phyloP scores from a whole-genome alignment of 2,888 invertebrate genomes.

The Apeira syringaria region DNA sequence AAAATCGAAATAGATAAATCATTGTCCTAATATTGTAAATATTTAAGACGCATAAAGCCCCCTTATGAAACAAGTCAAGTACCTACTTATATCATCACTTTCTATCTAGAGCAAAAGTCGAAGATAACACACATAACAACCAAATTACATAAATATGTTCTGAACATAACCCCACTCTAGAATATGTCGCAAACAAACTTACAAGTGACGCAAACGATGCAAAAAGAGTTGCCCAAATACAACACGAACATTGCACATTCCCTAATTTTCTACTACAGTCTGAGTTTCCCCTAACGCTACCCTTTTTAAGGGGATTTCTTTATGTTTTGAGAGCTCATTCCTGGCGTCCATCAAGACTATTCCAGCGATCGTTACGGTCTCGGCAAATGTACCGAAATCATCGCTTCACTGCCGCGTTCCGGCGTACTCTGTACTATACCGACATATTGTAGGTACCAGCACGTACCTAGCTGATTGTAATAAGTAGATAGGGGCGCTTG shows the following conservation, averaged over 20 bases:
- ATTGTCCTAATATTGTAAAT: no score
- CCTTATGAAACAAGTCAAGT: no score
- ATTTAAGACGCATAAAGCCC: no score
- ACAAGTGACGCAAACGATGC: slow-evolving; percentile 15
- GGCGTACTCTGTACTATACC: slow-evolving; percentile 49
- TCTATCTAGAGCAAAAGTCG: no score
- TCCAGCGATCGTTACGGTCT: slow-evolving; percentile 86
- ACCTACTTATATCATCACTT: no score
- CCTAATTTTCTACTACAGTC: slow-evolving; percentile 47
- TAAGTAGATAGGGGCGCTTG: slow-evolving; percentile 55
- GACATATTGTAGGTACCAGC: slow-evolving; percentile 78
- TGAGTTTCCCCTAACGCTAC: slow-evolving; percentile 65
- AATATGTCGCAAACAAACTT: slow-evolving; percentile 19
- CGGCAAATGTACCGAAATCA: slow-evolving; percentile 85
- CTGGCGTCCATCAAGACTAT: slow-evolving; percentile 87
- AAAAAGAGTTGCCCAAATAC: slow-evolving; percentile 20
- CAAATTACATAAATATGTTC: slow-evolving; percentile 13
- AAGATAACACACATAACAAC: neutral
- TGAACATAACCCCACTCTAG: slow-evolving; percentile 11
- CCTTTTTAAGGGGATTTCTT: slow-evolving; percentile 84
- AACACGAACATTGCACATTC: slow-evolving; percentile 30
- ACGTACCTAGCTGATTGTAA: slow-evolving; percentile 61
- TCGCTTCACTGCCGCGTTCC: slow-evolving; percentile 72
- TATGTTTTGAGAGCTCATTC: slow-evolving; percentile 85
- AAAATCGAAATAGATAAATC: no score